Conservation (phyloP, 2,888 invertebrate species). For the Polyommatus icarus region DNA sequence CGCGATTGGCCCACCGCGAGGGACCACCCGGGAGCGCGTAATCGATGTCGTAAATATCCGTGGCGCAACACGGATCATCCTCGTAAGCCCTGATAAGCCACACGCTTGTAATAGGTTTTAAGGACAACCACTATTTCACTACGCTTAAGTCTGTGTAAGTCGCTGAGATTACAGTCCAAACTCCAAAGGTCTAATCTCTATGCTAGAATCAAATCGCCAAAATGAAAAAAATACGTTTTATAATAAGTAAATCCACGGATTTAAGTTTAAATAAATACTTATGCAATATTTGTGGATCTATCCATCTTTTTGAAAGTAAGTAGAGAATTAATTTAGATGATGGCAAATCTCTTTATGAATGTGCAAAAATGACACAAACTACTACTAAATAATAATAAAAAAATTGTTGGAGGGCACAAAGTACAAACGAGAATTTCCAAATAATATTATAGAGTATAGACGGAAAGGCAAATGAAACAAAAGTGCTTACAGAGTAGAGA, state of each 20-base stretch:
- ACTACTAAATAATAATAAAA: not conserved
- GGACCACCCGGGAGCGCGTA: slow-evolving; percentile 67
- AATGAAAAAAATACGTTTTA: no score
- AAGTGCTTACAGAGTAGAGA: not conserved
- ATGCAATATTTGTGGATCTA: not conserved
- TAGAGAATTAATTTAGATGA: not conserved
- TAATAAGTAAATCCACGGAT: not conserved
- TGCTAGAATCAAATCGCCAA: not conserved
- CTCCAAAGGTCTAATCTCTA: not conserved
- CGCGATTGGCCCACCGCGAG: slow-evolving; percentile 55
- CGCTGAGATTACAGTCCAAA: not conserved
- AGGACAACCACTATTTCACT: slow-evolving; percentile 52
- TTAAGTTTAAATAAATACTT: not conserved
- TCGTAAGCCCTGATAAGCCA: slow-evolving; percentile 65
- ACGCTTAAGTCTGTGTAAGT: not conserved
- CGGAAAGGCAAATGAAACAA: no score
- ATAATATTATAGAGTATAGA: no score
- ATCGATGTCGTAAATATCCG: slow-evolving; percentile 66
- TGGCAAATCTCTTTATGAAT: not conserved
- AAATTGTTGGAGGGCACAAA: not conserved
- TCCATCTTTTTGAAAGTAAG: not conserved
- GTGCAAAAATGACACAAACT: not conserved
- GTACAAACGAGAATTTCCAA: no score
- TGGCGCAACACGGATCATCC: slow-evolving; percentile 70
- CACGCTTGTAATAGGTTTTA: slow-evolving; percentile 47